Base-by-base conservation (phyloP, 2,888 invertebrate genomes). In the Liodrosophila aerea region DNA sequence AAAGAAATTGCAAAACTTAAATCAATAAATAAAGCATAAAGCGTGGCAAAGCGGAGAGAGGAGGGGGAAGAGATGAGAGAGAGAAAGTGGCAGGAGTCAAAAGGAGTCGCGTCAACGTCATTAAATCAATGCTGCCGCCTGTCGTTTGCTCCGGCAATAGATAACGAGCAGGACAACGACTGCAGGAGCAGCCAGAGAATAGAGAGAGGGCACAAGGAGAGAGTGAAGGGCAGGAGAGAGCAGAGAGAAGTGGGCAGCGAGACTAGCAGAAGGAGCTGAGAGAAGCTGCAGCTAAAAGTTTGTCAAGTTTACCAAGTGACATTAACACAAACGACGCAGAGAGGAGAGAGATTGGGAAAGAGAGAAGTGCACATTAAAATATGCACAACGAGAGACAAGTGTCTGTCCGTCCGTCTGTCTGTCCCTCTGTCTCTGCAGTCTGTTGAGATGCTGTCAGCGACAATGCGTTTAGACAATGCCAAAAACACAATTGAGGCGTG, bases 81-180 rank as follows among this genome's bases (percentile, higher is more conserved):
- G 1, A n/a, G 18, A 2, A 8, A 11, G 40, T 13, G 8, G 63
- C 9, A 34, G 53, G 73, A 73, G 70, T 59, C 58, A 73, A 57
- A 54, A 60, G 65, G 64, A 64, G 76, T 63, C 78, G 62, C 78
- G 67, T 88, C 86, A 87, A 87, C 75, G 88, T 87, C 87, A 88
- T 87, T 87, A 87, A 87, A 87, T 87, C 88, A 87, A 88, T 87
- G 87, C 82, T 83, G 78, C 85, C 44, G 72, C 67, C 69, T 66
- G 66, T 66, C 69, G 30, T 66, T 71, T 72, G 75, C 22, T 2
- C 80, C 82, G 69, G 68, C 76, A 53, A 73, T 85, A 85, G 80
- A 80, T 85, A 80, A 85, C 85, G 84, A 84, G 78, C 61, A 72
- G 61, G 59, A 64, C 73, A 49, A 63, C 51, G 57, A 47, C 46